Percentiles rank a stretch among this genome's conserved stretches.
Evolutionary conservation across 1,140 invertebrate species (phyloP).

Genomic region (Scaptomyza montana): DNA sequence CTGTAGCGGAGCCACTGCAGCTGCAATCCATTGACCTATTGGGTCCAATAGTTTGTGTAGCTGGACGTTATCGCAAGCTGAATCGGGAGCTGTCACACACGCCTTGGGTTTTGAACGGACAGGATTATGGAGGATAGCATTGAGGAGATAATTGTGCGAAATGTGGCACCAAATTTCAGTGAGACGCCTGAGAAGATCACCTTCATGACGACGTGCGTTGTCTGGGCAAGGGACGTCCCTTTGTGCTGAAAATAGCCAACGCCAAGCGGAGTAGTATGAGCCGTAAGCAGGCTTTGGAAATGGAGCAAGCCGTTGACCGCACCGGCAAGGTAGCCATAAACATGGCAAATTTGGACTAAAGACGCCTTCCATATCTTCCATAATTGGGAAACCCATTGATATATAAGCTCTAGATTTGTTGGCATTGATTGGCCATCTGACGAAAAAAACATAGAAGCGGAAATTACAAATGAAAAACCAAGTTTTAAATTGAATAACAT

Average conservation of each 20-base stretch:
- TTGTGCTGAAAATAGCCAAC: constrained; percentile 92
- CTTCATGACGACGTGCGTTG: constrained; percentile 95
- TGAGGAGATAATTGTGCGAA: constrained; percentile 93
- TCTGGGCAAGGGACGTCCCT: constrained; percentile 93
- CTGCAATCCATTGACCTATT: constrained; percentile 84
- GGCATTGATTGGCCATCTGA: constrained; percentile 87
- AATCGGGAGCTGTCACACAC: constrained; percentile 95
- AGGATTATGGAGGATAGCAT: constrained; percentile 93
- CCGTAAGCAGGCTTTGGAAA: constrained; percentile 52
- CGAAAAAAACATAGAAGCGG: constrained; percentile 63
- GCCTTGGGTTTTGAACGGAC: constrained; percentile 95
- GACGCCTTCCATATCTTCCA: constrained; percentile 86
- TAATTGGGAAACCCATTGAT: constrained; percentile 88
- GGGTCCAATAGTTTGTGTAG: constrained; percentile 86
- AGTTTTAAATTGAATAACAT: neutral
- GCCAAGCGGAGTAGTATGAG: constrained; percentile 86
- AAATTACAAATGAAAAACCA: neutral
- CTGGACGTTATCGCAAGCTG: constrained; percentile 94
- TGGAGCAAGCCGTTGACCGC: constrained; percentile 87
- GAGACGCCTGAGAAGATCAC: constrained; percentile 84
- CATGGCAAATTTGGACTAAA: constrained; percentile 97
- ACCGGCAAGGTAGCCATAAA: constrained; percentile 87
- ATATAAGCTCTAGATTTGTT: constrained; percentile 88
- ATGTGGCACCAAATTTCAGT: constrained; percentile 85
- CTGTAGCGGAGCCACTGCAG: constrained; percentile 74